phyloP scores from a whole-genome alignment of 1,140 invertebrate species.

The Solen grandis region DNA sequence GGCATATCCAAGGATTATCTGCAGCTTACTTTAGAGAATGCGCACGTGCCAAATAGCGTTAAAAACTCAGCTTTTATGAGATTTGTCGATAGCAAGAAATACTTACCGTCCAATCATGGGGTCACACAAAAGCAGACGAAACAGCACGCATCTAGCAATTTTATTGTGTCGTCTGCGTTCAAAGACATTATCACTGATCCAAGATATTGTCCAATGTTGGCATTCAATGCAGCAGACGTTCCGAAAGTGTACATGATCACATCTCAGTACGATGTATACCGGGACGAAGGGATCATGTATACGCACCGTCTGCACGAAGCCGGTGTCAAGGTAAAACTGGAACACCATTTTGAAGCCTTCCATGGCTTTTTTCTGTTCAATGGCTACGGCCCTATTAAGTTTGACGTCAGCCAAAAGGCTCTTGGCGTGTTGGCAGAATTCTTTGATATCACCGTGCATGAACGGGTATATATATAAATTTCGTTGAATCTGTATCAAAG shows the following conservation, averaged over 20 bases:
- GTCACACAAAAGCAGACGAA: constrained; percentile 59
- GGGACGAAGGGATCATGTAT: constrained; percentile 76
- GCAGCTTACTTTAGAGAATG: constrained; percentile 61
- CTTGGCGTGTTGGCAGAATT: constrained; percentile 67
- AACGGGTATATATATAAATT: too few species aligned
- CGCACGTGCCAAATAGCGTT: constrained; percentile 62
- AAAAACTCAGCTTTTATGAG: constrained; percentile 46
- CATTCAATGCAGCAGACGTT: constrained; percentile 51
- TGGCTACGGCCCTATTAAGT: constrained; percentile 65
- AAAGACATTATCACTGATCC: constrained; percentile 59
- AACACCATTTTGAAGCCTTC: constrained; percentile 71
- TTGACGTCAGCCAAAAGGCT: constrained; percentile 61
- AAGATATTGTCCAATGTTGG: constrained; percentile 68
- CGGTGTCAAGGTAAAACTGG: constrained; percentile 66
- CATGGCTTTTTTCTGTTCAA: constrained; percentile 76
- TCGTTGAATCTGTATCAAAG: too few species aligned
- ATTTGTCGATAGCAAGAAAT: constrained; percentile 63
- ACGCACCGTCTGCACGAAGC: constrained; percentile 64
- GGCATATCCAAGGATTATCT: constrained; percentile 48
- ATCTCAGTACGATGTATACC: constrained; percentile 75
- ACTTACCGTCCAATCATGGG: constrained; percentile 60
- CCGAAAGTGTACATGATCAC: constrained; percentile 72
- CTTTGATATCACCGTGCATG: neutral
- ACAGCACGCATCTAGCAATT: neutral
- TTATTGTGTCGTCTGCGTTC: constrained; percentile 49